Conservation (phyloP, 2,113 vertebrate species). For the Bombycilla garrulus region DNA sequence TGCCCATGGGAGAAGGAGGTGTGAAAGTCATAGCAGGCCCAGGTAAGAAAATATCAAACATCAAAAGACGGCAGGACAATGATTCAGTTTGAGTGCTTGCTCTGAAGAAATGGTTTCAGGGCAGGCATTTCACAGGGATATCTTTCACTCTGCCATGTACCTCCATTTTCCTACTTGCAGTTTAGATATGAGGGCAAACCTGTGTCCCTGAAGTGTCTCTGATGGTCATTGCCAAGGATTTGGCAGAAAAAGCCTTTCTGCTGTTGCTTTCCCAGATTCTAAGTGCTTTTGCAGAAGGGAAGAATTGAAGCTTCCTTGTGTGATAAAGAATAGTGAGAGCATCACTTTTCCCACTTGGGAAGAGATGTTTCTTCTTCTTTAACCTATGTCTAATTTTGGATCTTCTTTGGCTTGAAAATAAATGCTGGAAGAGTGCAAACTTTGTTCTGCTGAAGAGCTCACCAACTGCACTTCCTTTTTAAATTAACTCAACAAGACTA, state of each 20-base stretch:
- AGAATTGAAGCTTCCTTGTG: background rate
- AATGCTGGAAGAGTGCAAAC: background rate
- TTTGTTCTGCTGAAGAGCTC: background rate
- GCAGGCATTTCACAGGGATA: background rate
- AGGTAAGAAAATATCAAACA: slow-evolving; percentile 50
- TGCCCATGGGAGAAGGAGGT: slow-evolving; percentile 68
- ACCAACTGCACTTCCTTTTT: background rate
- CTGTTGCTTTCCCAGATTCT: background rate
- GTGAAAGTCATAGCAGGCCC: slow-evolving; percentile 70
- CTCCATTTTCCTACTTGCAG: background rate
- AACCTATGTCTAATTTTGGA: background rate
- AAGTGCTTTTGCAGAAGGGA: background rate
- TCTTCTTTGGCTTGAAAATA: background rate
- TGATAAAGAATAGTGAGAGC: background rate
- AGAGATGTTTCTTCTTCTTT: background rate
- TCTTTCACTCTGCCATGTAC: background rate
- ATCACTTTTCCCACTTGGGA: background rate
- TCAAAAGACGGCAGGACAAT: background rate
- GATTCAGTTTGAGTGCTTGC: background rate
- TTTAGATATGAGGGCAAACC: background rate
- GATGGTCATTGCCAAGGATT: background rate
- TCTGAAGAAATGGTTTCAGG: background rate
- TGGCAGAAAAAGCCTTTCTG: background rate
- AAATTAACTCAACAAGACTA: background rate
- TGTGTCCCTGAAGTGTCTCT: background rate